phyloP scores from a whole-genome alignment of 2,888 invertebrate species.

The Tolmerus cingulatus region DNA sequence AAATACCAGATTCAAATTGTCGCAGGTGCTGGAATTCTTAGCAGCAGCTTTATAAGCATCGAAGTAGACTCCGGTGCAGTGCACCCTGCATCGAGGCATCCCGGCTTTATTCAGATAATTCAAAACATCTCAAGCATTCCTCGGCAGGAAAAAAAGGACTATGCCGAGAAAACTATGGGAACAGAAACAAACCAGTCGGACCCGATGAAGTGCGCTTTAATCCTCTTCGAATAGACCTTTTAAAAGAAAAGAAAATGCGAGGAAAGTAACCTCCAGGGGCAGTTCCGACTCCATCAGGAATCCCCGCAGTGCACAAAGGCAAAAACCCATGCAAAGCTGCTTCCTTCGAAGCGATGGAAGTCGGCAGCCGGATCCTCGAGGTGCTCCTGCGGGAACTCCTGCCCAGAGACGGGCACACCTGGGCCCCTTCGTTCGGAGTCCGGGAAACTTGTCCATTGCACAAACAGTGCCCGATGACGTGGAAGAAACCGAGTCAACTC shows the following conservation, averaged over 20 bases:
- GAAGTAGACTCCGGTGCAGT: not conserved
- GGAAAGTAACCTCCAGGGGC: not conserved
- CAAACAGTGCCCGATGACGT: not conserved
- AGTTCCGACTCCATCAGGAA: not conserved
- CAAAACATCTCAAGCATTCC: not conserved
- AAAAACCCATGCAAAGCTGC: not conserved
- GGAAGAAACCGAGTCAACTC: not conserved
- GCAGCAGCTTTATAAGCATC: not conserved
- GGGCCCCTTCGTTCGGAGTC: not conserved
- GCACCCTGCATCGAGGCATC: not conserved
- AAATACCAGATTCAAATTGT: not conserved
- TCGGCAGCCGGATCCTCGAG: not conserved
- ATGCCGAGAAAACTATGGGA: not conserved
- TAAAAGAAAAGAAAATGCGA: not conserved
- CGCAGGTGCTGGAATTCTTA: not conserved
- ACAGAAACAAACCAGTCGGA: not conserved
- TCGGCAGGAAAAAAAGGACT: not conserved
- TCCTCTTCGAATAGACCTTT: not conserved
- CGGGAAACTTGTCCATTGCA: not conserved
- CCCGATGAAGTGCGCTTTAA: not conserved
- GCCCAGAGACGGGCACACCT: not conserved
- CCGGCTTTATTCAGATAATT: not conserved
- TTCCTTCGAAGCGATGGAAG: not conserved
- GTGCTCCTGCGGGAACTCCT: not conserved
- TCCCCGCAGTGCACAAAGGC: not conserved